These are phyloP conservation scores for Sparus aurata DNA, from an alignment of 2,797 vertebrate species.

Conservation along the genomic window DNA sequence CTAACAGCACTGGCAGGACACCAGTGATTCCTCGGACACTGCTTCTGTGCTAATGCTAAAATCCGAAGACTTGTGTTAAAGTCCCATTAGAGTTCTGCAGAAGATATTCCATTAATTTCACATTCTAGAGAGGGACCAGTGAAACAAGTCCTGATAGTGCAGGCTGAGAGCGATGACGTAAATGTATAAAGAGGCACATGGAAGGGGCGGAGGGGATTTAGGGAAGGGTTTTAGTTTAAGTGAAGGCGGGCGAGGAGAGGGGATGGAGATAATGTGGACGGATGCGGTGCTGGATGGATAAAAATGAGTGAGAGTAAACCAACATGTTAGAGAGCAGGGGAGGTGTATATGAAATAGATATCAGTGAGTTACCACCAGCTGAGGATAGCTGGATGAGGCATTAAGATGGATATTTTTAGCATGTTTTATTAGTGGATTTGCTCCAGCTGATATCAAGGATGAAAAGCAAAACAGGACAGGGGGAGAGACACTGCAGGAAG, in stretches of 20 bases:
- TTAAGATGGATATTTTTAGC: constrained; percentile 34
- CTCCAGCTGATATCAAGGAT: constrained; percentile 35
- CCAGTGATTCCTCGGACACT: no score
- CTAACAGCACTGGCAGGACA: not conserved
- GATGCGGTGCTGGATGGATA: constrained; percentile 11
- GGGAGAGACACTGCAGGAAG: constrained; percentile 12
- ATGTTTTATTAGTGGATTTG: constrained; percentile 38
- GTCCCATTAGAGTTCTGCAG: not conserved
- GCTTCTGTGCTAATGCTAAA: no score
- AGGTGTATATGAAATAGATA: constrained; percentile 28
- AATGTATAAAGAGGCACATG: not conserved
- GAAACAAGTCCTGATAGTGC: not conserved
- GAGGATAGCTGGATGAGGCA: constrained; percentile 22
- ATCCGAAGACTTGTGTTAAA: no score
- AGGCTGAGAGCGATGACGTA: constrained; percentile 4
- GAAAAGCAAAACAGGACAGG: constrained; percentile 20
- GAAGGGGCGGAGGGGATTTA: constrained; percentile 18
- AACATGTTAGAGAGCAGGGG: constrained; percentile 6
- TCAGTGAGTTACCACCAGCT: constrained; percentile 22
- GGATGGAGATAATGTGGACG: constrained; percentile 24
- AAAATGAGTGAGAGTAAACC: constrained; percentile 6
- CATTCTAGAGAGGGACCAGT: not conserved
- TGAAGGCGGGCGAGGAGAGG: constrained; percentile 6
- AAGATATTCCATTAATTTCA: not conserved
- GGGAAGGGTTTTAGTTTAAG: constrained; percentile 16